phyloP scores from a whole-genome alignment of 2,113 vertebrate species.

The Alaudala cheleensis region DNA sequence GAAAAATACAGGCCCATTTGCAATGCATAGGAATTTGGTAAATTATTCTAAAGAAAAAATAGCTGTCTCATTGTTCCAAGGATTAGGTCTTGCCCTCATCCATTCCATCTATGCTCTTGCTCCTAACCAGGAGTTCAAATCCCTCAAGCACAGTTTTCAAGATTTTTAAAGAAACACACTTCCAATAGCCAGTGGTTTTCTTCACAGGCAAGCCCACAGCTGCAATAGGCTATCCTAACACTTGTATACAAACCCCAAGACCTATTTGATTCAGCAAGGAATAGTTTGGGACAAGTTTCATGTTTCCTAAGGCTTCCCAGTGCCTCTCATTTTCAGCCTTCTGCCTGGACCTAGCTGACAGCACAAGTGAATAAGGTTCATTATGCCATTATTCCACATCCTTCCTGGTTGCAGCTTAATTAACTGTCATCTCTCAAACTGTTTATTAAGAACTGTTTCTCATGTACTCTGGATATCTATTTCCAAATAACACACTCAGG shows the following conservation, averaged over 20 bases:
- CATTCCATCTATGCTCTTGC: background rate
- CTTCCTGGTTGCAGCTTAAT: conserved; percentile 52
- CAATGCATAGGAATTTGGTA: background rate
- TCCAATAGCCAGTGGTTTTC: background rate
- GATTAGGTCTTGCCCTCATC: background rate
- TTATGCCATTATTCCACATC: conserved; percentile 41
- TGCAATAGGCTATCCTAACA: background rate
- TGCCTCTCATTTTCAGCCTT: background rate
- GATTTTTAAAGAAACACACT: background rate
- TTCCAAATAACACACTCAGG: background rate
- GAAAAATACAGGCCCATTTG: background rate
- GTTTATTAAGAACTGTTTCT: conserved; percentile 16
- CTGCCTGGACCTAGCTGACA: conserved; percentile 23
- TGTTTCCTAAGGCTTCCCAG: background rate
- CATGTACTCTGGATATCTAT: background rate
- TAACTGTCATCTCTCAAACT: conserved; percentile 8
- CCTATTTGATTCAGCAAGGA: background rate
- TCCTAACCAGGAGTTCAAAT: background rate
- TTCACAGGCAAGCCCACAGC: background rate
- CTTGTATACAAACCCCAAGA: background rate
- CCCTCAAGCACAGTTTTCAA: background rate
- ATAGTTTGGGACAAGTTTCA: background rate
- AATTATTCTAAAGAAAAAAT: background rate
- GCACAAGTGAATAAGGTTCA: conserved; percentile 28
- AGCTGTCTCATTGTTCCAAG: background rate